Percentiles rank a stretch among this genome's conserved stretches.
phyloP scores from a whole-genome alignment of 2,888 invertebrate species.

The Carabus problematicus region DNA sequence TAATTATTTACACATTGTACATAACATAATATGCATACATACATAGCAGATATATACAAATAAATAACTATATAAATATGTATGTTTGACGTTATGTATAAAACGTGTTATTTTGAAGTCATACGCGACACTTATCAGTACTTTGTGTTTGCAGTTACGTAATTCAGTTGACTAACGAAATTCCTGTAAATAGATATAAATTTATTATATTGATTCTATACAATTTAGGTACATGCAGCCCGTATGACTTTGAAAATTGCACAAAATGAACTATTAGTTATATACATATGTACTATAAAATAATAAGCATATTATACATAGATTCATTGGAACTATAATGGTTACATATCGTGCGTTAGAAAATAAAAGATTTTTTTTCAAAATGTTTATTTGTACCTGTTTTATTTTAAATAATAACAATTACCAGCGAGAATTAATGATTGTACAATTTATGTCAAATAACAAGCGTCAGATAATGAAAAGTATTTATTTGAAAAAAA shows the following conservation, averaged over 20 bases:
- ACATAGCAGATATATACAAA: constrained; percentile 35
- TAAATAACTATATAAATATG: constrained; percentile 40
- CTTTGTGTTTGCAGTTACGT: constrained; percentile 1
- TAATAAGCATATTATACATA: constrained; percentile 44
- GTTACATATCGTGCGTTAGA: constrained; percentile 47
- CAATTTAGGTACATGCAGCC: constrained; percentile 16
- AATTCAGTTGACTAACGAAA: too few species aligned
- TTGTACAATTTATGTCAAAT: constrained; percentile 6
- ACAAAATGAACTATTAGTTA: constrained; percentile 41
- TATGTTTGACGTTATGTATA: constrained; percentile 42
- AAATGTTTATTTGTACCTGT: constrained; percentile 30
- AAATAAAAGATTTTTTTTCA: constrained; percentile 45
- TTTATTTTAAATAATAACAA: constrained; percentile 7
- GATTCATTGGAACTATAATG: constrained; percentile 47
- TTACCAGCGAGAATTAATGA: constrained; percentile 18
- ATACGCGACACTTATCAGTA: constrained; percentile 24
- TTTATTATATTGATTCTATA: constrained; percentile 19
- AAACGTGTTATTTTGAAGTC: constrained; percentile 40
- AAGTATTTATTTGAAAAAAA: background rate
- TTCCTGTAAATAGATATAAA: too few species aligned
- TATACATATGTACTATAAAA: constrained; percentile 37
- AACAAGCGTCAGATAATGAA: background rate
- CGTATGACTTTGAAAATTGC: constrained; percentile 42
- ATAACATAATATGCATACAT: constrained; percentile 41
- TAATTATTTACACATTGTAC: constrained; percentile 40